Base-by-base conservation (phyloP, 1,140 invertebrate genomes). In the Zaprionus africanus region DNA sequence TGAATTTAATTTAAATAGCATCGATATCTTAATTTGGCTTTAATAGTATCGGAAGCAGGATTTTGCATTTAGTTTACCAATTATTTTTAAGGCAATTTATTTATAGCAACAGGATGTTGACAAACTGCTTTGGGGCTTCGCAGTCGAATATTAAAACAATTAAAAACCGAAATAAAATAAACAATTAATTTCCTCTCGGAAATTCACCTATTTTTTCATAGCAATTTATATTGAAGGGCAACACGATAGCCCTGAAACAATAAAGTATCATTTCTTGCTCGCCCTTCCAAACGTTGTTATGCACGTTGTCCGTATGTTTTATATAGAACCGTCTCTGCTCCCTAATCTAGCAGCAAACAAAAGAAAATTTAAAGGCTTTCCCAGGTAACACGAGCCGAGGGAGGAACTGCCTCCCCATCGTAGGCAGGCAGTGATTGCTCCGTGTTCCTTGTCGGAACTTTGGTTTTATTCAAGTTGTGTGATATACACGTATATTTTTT, bases 201-300 rank as follows among this genome's bases (percentile, higher is more conserved):
- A 51, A 19, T 19, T 5, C 2, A 13, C 19, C 19, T n/a, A 11
- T 22, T 51, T 51, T 51, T 54, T 13, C 11, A n/a, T 2, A 1
- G 13, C 34, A 66, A 60, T 73, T 60, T 67, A 36, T 31, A 38
- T 54, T 41, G 53, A 56, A 22, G 43, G 64, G 65, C 49, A 68
- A 74, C 46, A 41, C 22, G 57, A 74, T 74, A 61, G 36, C 57
- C 26, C 31, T 68, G 15, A 28, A 60, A 57, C 49, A 56, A 60
- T 74, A 61, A 61, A 68, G 57, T 46, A 36, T 65, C 12, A 41
- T 51, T 49, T 69, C 43, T 15, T 26, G 43, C 51, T 15, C 49
- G 31, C 38, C 51, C 24, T 64, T 63, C 43, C 17, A 15, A 13
- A 1, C 46, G 61, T 59, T 66, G 41, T 66, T 63, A 51, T 24